phyloP scores from a whole-genome alignment of 2,797 vertebrate species.

The Strix occidentalis region DNA sequence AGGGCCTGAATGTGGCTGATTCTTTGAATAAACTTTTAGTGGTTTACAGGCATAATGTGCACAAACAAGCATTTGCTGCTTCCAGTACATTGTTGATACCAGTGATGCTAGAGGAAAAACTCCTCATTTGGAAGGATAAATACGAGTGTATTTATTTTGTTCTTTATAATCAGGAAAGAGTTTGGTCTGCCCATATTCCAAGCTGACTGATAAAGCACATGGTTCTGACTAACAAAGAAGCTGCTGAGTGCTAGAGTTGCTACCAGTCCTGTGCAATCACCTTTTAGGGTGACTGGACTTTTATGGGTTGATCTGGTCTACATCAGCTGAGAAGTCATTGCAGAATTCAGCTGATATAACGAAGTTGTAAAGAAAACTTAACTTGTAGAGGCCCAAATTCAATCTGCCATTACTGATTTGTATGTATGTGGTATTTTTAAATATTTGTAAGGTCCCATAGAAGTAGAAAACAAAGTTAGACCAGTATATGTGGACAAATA shows the following conservation, averaged over 20 bases:
- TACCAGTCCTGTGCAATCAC: neutral
- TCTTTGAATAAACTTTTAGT: neutral
- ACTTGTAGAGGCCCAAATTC: neutral
- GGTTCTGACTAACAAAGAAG: neutral
- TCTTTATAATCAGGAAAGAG: neutral
- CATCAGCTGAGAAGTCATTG: neutral
- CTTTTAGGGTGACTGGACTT: neutral
- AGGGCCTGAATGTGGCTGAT: neutral
- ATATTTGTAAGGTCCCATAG: neutral
- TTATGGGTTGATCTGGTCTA: neutral
- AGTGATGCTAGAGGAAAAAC: neutral
- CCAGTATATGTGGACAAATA: neutral
- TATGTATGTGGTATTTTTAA: neutral
- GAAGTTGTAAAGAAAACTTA: neutral
- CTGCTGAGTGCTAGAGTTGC: neutral
- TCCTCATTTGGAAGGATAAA: neutral
- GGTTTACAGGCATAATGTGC: neutral
- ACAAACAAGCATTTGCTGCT: neutral
- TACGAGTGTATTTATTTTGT: neutral
- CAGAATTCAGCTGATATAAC: neutral
- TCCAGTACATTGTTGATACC: neutral
- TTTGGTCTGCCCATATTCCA: neutral
- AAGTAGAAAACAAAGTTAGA: neutral
- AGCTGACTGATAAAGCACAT: neutral
- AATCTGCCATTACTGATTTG: neutral